Evolutionary conservation across 2,113 vertebrate species (phyloP), one percentile per base, ranked within the genome.

Genomic region (Oriolus oriolus): DNA sequence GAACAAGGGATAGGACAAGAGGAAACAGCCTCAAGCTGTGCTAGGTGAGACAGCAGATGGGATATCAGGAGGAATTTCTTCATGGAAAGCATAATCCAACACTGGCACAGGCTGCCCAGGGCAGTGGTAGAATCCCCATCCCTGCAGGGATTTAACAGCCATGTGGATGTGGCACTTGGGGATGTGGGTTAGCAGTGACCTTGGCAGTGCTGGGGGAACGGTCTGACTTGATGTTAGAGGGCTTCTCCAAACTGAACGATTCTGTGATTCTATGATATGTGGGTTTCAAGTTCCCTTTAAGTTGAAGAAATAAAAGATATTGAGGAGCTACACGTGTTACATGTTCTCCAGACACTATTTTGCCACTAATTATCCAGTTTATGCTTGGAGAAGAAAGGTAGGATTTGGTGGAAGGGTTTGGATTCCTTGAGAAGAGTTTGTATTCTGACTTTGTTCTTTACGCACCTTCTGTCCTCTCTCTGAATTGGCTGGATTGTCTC

Each of bases 261-360:
- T 53, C 53, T 47, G 45, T 45, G 24, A 47, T 54, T 47, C 35
- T 42, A 11, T 10, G n/a, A 13, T 13, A 12, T 3, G 7, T 9
- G 13, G 20, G 13, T 27, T 27, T 9, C 3, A 57, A 59, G 7
- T 23, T 65, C 76, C 52, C 66, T 35, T 57, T 19, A 33, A 57
- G 26, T 3, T 63, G 27, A 79, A 71, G 50, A 49, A 87, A 74
- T 21, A 26, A 49, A 82, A 75, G 49, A 65, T 53, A 33, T 16
- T 0, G 12, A 68, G 44, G 14, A 86, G 9, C 42, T 19, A 3
- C 2, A 4, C 3, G 30, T 59, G 26, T n/a, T 54, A 26, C 5
- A 5, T 30, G 45, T 11, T 64, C 10, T 71, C 59, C 22, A 53
- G 30, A 31, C 14, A 5, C 7, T 49, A 18, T 75, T 75, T 84